Percentiles rank a stretch among this genome's conserved stretches.
phyloP scores from a whole-genome alignment of 2,797 vertebrate genomes.

The Danio kyathit region DNA sequence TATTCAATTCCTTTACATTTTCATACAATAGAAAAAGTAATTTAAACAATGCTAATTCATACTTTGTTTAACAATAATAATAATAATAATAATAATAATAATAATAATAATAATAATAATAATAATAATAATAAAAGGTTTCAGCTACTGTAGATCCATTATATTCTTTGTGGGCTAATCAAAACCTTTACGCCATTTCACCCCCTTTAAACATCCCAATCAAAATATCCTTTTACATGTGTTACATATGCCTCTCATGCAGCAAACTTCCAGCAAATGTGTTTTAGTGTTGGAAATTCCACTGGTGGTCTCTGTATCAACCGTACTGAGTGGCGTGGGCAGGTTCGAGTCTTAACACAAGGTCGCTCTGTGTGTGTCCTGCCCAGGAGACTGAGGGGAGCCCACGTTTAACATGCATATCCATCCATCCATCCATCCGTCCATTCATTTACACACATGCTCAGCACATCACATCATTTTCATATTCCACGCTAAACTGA shows the following conservation, averaged over 20 bases:
- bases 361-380: slow-evolving; percentile 83
- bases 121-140: neutral
- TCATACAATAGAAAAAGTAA: neutral
- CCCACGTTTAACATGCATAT: slow-evolving; percentile 57
- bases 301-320: slow-evolving; percentile 59
- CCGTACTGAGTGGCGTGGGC: slow-evolving; percentile 68
- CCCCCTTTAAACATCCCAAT: slow-evolving; percentile 16
- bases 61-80: neutral
- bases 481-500: slow-evolving; percentile 43
- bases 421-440: no score
- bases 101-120: no score
- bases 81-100: no score
- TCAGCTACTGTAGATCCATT: neutral
- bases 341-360: slow-evolving; percentile 76
- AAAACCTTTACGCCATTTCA: neutral
- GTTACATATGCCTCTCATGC: slow-evolving; percentile 8
- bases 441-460: slow-evolving; percentile 27
- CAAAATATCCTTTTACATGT: slow-evolving; percentile 22
- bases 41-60: neutral
- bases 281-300: slow-evolving; percentile 68
- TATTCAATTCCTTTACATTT: no score
- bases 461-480: slow-evolving; percentile 69
- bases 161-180: neutral
- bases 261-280: slow-evolving; percentile 50
- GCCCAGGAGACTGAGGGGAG: slow-evolving; percentile 77